Base-by-base conservation (phyloP, 2,888 invertebrate species). In the Scaptomyza polygonia region DNA sequence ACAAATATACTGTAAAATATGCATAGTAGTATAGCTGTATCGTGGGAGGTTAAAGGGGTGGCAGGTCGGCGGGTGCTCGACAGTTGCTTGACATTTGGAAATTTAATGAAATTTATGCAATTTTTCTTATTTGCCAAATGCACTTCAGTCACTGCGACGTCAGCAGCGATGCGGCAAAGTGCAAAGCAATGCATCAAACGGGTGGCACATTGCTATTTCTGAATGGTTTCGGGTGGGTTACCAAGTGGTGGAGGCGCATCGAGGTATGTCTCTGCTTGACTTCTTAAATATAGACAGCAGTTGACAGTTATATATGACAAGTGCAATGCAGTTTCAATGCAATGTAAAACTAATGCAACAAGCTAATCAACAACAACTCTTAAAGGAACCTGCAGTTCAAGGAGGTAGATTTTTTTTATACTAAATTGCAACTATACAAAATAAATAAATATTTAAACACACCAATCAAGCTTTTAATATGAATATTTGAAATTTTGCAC, bases 51-150 rank as follows among this genome's bases (percentile, higher is more conserved):
- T 44, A 30, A 21, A 30, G 21, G n/a, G 9, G 18, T 18, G 55
- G 40, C 44, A 65, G 75, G 29, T 58, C 65, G 54, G 14, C 48
- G 64, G 57, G 64, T 64, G 66, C 70, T 54, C 82, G 86, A 84
- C 85, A 83, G 72, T 79, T 72, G 78, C 80, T 80, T 80, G 82
- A 83, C 82, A 86, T 86, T 83, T 83, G 79, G 81, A 86, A 39
- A 77, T 86, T 85, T 88, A 88, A 88, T 88, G 79, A 88, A 88
- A 88, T 88, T 84, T 88, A 88, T 88, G 86, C 86, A 85, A 82
- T 85, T 82, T 85, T 81, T 83, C 86, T 84, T 86, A 84, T 84
- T 84, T 84, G 84, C 80, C 86, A 83, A 86, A 86, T 83, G 82
- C 84, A 83, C 78, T 86, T 77, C 71, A 69, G 78, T 45, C 45